These are phyloP conservation scores for Pseudococcus jackbeardsleyi DNA, from an alignment of 2,888 invertebrate genomes.

Conservation along the genomic window DNA sequence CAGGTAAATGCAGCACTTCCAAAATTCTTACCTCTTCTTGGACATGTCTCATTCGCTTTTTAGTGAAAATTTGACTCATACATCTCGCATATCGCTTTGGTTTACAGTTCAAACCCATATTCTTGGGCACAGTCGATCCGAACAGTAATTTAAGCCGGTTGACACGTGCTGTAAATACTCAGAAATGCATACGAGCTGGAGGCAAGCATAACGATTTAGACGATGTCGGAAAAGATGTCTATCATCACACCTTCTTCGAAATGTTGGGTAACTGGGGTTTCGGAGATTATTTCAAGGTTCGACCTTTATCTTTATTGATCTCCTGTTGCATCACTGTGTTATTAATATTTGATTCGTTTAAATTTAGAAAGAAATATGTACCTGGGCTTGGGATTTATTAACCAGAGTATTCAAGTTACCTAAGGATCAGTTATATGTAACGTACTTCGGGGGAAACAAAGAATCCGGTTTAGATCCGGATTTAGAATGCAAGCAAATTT, in stretches of 20 bases:
- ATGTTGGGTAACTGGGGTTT: conserved; percentile 99
- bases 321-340: neutral
- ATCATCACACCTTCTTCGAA: conserved; percentile 99
- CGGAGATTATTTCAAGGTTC: conserved; percentile 97
- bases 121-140: conserved; percentile 95
- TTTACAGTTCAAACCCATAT: conserved; percentile 92
- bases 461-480: conserved; percentile 89
- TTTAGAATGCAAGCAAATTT: conserved; percentile 87
- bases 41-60: neutral
- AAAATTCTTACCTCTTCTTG: neutral
- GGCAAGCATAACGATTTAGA: conserved; percentile 99
- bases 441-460: conserved; percentile 96
- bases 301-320: neutral
- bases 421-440: conserved; percentile 92
- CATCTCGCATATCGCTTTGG: neutral
- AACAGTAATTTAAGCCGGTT: conserved; percentile 95
- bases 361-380: conserved; percentile 87
- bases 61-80: conserved; percentile 23
- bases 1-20: conserved; percentile 74
- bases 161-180: conserved; percentile 91
- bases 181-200: conserved; percentile 99
- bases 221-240: conserved; percentile 99
- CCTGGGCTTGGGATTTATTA: conserved; percentile 98
- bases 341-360: neutral
- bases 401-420: conserved; percentile 85